phyloP scores from a whole-genome alignment of 2,888 invertebrate species.

The Ctena decussata region DNA sequence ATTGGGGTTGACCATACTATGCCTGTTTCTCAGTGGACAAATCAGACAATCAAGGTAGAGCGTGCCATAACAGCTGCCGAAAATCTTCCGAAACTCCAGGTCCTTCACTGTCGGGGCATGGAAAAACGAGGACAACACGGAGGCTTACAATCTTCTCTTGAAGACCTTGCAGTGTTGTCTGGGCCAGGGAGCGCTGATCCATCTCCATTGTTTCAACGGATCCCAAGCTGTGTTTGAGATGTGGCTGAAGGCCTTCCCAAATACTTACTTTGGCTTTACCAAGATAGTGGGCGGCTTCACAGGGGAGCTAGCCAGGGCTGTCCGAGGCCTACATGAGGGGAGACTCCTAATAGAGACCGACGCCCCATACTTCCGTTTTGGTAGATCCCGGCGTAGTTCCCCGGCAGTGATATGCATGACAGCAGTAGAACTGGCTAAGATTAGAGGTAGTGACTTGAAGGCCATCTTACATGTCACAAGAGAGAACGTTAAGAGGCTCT shows the following conservation, averaged over 20 bases:
- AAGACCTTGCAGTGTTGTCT: background rate
- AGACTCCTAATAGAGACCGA: no score
- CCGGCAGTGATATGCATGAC: background rate
- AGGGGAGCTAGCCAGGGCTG: no score
- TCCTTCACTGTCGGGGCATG: background rate
- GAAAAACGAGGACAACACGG: background rate
- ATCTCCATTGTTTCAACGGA: conserved; percentile 5
- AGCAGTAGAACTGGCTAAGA: no score
- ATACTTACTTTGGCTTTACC: no score
- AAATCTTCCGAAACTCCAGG: background rate
- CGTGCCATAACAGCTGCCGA: background rate
- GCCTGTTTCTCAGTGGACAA: background rate
- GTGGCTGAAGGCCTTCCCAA: background rate
- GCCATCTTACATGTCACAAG: no score
- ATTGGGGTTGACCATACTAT: background rate
- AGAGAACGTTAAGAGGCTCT: no score
- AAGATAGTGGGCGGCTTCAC: no score
- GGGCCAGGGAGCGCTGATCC: background rate
- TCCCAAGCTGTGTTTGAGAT: background rate
- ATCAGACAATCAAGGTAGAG: background rate
- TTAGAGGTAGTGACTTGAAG: no score
- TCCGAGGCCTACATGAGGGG: no score
- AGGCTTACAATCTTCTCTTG: background rate
- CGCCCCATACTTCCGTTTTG: no score
- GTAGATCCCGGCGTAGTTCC: no score